Evolutionary conservation across 2,797 vertebrate genomes (phyloP).

Genomic region (Presbytis comata): DNA sequence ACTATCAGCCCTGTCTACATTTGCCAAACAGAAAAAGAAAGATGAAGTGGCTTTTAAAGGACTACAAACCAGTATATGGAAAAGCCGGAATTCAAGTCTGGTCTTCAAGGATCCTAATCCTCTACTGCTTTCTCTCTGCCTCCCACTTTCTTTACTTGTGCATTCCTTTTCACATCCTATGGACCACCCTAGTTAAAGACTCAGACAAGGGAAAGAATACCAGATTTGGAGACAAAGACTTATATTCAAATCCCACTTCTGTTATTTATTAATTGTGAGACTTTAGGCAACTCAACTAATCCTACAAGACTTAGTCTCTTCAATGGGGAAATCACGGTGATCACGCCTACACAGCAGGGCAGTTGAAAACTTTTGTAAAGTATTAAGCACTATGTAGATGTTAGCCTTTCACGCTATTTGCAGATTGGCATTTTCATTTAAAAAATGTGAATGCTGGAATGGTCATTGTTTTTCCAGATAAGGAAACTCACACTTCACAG

Average conservation of each 20-base stretch:
- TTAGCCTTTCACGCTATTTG: neutral
- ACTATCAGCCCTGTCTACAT: neutral
- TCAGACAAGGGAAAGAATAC: neutral
- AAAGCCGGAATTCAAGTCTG: neutral
- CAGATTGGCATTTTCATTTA: neutral
- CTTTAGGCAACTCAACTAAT: neutral
- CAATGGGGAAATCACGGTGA: neutral
- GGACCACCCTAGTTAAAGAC: neutral
- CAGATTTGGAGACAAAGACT: neutral
- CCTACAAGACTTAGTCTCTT: neutral
- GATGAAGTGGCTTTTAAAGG: neutral
- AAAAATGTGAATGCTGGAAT: neutral
- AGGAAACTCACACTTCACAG: constrained; percentile 40
- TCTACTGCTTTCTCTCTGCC: neutral
- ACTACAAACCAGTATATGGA: neutral
- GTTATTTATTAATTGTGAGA: constrained; percentile 16
- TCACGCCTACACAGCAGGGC: neutral
- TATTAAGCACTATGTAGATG: neutral
- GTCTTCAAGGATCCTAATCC: neutral
- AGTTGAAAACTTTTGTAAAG: constrained; percentile 26
- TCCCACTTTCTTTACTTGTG: neutral
- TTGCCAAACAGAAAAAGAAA: neutral
- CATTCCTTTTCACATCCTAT: neutral
- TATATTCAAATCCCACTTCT: neutral
- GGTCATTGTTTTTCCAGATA: constrained; percentile 21